Evolutionary conservation across 2,797 vertebrate species (phyloP).

Genomic region (Fistularia tabacaria): DNA sequence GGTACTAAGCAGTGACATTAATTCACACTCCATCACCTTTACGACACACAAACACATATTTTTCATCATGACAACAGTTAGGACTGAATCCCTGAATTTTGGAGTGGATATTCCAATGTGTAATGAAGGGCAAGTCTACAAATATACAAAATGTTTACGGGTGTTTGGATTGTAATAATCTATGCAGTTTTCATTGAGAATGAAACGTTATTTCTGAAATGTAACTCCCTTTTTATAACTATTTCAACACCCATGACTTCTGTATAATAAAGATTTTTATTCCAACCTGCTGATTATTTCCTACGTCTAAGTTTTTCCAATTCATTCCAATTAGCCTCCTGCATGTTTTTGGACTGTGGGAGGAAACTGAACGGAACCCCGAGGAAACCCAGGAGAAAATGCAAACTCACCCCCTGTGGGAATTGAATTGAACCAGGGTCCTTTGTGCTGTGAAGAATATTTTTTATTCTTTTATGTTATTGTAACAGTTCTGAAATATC

Average conservation of each 20-base stretch:
- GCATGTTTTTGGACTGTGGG: no score
- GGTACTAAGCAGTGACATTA: conserved; percentile 3
- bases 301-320: no score
- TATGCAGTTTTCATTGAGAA: conserved; percentile 17
- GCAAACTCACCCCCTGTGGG: no score
- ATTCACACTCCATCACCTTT: conserved; percentile 7
- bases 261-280: conserved; percentile 44
- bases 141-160: conserved; percentile 24
- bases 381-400: no score
- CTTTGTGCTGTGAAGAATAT: no score
- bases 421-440: no score
- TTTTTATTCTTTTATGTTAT: no score
- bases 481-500: no score
- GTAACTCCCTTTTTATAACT: conserved; percentile 13
- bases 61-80: neutral
- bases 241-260: neutral
- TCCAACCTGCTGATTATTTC: neutral
- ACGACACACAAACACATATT: neutral
- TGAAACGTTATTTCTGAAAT: conserved; percentile 20
- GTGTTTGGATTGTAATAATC: neutral
- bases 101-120: conserved; percentile 20
- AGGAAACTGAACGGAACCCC: no score
- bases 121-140: conserved; percentile 40
- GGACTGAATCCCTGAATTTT: conserved; percentile 37
- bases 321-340: no score